These are phyloP conservation scores for Agriopis aurantiaria DNA, from an alignment of 2,888 invertebrate species.

Conservation along the genomic window DNA sequence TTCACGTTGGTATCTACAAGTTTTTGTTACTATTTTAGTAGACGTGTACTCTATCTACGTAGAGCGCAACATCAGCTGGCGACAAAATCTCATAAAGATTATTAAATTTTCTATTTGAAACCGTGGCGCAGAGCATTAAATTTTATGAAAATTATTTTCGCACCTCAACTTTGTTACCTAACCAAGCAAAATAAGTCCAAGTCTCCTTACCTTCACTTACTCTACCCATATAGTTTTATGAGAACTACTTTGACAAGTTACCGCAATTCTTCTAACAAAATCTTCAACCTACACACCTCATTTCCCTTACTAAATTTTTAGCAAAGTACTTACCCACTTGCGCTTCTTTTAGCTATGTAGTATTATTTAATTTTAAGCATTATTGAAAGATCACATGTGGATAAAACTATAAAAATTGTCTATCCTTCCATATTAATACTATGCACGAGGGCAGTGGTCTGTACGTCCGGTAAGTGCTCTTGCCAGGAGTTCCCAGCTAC, in stretches of 20 bases:
- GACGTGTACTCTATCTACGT: too few species aligned
- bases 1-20: too few species aligned
- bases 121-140: constrained; percentile 54
- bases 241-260: background rate
- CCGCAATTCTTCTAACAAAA: background rate
- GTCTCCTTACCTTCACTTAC: background rate
- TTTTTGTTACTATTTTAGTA: too few species aligned
- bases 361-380: background rate
- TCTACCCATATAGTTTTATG: background rate
- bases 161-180: constrained; percentile 16
- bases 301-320: too few species aligned
- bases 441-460: constrained; percentile 51
- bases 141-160: constrained; percentile 66
- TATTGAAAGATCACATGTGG: background rate
- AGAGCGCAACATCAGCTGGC: constrained; percentile 11
- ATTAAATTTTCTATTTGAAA: constrained; percentile 64
- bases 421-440: constrained; percentile 50
- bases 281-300: background rate
- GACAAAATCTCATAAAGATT: constrained; percentile 66
- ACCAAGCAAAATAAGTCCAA: constrained; percentile 4
- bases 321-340: too few species aligned
- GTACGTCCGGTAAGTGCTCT: constrained; percentile 52
- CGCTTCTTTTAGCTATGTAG: background rate
- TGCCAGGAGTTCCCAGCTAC: constrained; percentile 53
- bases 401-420: constrained; percentile 8